phyloP scores from a whole-genome alignment of 2,113 vertebrate species.

The Amphilophus citrinellus region DNA sequence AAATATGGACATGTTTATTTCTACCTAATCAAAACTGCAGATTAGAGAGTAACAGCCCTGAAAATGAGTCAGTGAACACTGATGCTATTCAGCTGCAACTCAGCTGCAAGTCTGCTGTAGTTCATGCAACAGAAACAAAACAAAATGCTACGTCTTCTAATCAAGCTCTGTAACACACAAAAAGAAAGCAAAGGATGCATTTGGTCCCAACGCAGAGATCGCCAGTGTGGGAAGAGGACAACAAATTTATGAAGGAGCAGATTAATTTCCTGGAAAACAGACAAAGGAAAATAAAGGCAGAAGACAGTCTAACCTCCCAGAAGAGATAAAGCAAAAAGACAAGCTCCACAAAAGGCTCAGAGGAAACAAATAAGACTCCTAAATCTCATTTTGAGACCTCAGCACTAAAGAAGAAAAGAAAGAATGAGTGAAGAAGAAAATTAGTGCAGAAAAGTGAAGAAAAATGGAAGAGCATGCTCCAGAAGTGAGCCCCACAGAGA shows the following conservation, averaged over 20 bases:
- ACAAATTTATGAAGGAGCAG: background rate
- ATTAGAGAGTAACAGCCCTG: background rate
- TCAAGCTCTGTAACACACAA: background rate
- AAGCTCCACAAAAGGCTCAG: background rate
- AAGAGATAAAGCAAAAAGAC: background rate
- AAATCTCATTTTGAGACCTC: background rate
- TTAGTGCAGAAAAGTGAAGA: background rate
- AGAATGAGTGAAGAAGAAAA: no score
- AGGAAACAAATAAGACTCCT: background rate
- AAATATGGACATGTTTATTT: constrained; percentile 13
- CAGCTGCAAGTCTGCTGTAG: background rate
- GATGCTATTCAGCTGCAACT: background rate
- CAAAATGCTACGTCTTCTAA: background rate
- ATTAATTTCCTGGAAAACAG: background rate
- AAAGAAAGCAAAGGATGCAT: background rate
- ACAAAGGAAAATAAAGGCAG: background rate
- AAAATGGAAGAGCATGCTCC: background rate
- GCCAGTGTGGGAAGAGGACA: background rate
- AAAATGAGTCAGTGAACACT: background rate
- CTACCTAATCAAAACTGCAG: constrained; percentile 6
- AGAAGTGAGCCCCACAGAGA: background rate
- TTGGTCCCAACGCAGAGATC: background rate
- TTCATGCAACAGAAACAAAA: background rate
- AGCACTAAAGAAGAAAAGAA: background rate
- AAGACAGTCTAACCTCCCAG: background rate